Evolutionary conservation across 2,888 invertebrate genomes (phyloP), one percentile per base, ranked within the genome.

Genomic region (Piscicola geometra): DNA sequence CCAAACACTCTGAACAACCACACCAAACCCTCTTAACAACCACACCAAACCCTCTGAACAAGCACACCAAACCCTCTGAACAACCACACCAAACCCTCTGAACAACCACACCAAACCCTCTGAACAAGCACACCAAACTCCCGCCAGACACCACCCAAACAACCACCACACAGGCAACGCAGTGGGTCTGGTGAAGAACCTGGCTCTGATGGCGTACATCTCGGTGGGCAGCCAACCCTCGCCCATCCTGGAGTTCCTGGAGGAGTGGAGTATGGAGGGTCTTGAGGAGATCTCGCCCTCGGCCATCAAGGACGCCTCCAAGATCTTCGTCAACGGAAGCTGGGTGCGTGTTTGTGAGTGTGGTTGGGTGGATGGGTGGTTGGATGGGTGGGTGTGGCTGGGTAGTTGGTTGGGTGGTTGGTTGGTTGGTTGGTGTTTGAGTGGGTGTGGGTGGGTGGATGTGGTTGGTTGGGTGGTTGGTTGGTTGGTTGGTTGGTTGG

Each of bases 251-350:
- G 99, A 99, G 89, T 99, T 99, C 88, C 95, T 99, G 90, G 99
- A 99, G 85, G 99, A 99, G 86, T 99, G 99, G 99, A 96, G 96
- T 71, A 99, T 99, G 99, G 99, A 99, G 87, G 99, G 99, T 86
- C 88, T 99, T 79, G 99, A 99, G 87, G 99, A 99, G 90, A 98
- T 99, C 79, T 97, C 98, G 0, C 98, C 99, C 0, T 96, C 96
- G 28, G 96, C 98, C 0, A 99, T 99, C 83, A 93, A 94, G 18
- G 97, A 97, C 87, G 95, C 99, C 0, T 99, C 99, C 0, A 99
- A 99, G 87, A 99, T 99, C 84, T 99, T 99, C 87, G 99, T 99
- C 0, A 99, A 99, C 86, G 99, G 99, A 50, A 97, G 98, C 83
- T 99, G 99, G 99, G 91, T 91, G 76, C 15, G 71, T 71, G 32